Evolutionary conservation across 2,888 invertebrate genomes (phyloP), one percentile per base, ranked within the genome.

Genomic region (Heliconius hortense): DNA sequence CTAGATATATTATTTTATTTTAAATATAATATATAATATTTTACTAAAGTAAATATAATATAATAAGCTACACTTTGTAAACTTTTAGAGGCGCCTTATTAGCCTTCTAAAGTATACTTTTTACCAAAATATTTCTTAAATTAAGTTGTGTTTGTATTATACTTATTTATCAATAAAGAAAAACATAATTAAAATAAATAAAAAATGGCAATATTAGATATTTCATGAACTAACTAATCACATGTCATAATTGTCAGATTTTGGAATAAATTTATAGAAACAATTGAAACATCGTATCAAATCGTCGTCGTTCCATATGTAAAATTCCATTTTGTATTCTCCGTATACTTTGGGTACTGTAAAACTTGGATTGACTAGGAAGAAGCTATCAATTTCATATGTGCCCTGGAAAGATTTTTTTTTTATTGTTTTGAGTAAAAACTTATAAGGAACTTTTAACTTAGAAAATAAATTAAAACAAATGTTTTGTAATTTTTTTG

Each of bases 221-320:
- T 59, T 59, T n/a, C 13, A 59, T 11, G 24, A 59, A 59, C n/a
- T 56, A 56, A 56, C 56, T 56, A 24, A 13, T 11, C 18, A 31
- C 8, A 35, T n/a, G 11, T 48, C n/a, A 64, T 3, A 35, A 64
- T 4, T 31, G 21, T 68, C 18, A n/a, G 68, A 53, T 68, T 70
- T 59, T 18, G 59, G 59, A 59, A 35, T 7, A 35, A 70, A 10
- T 39, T 59, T 18, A 59, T 59, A 59, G 24, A 18, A 70, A 10
- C 24, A 13, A 35, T 59, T 70, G 18, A 70, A 59, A 24, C 70
- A 70, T 56, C 70, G 39, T 70, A 70, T 56, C 24, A 70, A 70
- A 1, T 59, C 24, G 1, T 39, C 21, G 5, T 35, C 18, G 5
- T 59, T 70, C 24, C 39, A 31, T 10, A 59, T 8, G 39, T n/a